phyloP scores from a whole-genome alignment of 2,888 invertebrate genomes.

The Ceraclea dissimilis region DNA sequence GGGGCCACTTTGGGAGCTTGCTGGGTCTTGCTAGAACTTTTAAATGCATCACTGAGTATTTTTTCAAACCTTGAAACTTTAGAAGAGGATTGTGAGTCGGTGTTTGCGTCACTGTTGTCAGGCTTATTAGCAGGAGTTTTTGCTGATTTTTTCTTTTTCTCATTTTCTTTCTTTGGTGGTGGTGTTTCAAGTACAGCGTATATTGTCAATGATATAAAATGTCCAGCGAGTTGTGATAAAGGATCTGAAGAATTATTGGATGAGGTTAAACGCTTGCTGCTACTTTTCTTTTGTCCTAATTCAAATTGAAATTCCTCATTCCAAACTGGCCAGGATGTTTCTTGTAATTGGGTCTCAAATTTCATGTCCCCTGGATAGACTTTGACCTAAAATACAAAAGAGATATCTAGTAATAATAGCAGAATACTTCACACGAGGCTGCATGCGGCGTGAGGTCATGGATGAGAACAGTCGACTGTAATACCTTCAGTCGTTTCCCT shows the following conservation, averaged over 20 bases:
- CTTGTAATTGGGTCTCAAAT: slow-evolving; percentile 65
- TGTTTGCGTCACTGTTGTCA: slow-evolving; percentile 31
- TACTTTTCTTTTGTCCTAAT: slow-evolving; percentile 48
- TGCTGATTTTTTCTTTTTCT: slow-evolving; percentile 33
- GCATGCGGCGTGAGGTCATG: no score
- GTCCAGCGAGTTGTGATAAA: slow-evolving; percentile 55
- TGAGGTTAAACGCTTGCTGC: slow-evolving; percentile 46
- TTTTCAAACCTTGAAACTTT: slow-evolving; percentile 47
- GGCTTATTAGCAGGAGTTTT: slow-evolving; percentile 27
- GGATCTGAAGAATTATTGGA: slow-evolving; percentile 45
- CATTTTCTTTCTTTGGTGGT: slow-evolving; percentile 33
- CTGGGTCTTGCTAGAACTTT: slow-evolving; percentile 30
- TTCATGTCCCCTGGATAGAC: slow-evolving; percentile 69
- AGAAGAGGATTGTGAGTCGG: slow-evolving; percentile 43
- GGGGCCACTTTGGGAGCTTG: slow-evolving; percentile 29
- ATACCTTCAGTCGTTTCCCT: no score
- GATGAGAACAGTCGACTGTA: no score
- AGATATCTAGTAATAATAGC: neutral
- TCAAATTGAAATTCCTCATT: slow-evolving; percentile 71
- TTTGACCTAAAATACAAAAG: slow-evolving; percentile 54
- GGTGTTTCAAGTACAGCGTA: slow-evolving; percentile 59
- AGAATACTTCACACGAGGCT: no score
- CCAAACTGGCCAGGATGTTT: slow-evolving; percentile 73
- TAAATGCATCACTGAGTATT: slow-evolving; percentile 43
- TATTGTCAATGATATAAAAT: slow-evolving; percentile 60